Base-by-base conservation (phyloP, 2,797 vertebrate species). In the Ctenosaura bakeri region DNA sequence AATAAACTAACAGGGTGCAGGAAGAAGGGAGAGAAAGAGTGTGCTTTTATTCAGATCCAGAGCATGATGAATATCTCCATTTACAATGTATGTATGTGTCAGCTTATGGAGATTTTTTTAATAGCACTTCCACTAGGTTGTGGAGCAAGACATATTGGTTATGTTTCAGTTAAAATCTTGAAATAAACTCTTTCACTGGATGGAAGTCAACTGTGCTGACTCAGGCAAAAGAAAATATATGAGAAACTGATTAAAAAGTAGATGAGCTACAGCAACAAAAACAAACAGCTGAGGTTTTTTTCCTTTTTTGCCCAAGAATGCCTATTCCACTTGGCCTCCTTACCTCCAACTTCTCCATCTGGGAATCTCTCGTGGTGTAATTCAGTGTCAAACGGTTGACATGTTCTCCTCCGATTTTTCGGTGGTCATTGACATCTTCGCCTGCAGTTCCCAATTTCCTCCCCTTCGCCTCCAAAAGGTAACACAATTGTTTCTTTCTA, bases 401-500 rank as follows among this genome's bases (percentile, higher is more conserved):
- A 66, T 97, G 98, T 96, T 99, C 99, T 82, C 97, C 98, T 94
- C 97, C 94, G 14, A 97, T 96, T 96, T 97, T 98, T 93, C 97
- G 98, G 59, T 97, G 98, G 74, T 99, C 98, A 74, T 95, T 97
- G 78, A 96, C 96, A 93, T 99, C 99, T 92, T 99, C 99, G 1
- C 93, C 98, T 92, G 97, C 97, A 88, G 93, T 85, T 3, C 98
- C 98, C 52, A 97, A 94, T 64, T 98, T 98, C 92, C 98, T 98
- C 29, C 98, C 98, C 77, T 98, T 98, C 42, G 97, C 98, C 80
- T 99, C 99, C 95, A 99, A 95, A 82, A 99, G 95, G 94, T 98
- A 98, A 86, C 97, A 98, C 91, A 98, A 97, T 95, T 98, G 98
- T 38, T 98, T 98, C 96, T 98, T 99, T 95, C 99, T 99, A 84